phyloP scores from a whole-genome alignment of 2,888 invertebrate genomes.

The Catocala fraxini region DNA sequence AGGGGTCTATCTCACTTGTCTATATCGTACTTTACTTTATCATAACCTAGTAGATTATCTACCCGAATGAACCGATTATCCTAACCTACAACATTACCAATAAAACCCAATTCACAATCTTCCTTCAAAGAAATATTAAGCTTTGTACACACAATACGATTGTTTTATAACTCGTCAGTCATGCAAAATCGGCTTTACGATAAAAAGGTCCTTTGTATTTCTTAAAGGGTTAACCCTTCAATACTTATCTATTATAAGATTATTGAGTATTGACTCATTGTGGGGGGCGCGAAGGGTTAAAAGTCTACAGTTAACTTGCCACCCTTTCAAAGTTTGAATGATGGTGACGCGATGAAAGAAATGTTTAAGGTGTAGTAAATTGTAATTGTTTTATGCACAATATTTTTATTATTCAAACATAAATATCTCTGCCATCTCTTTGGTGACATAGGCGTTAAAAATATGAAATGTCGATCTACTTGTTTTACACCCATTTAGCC shows the following conservation, averaged over 20 bases:
- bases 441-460: too few relatives aligned
- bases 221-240: conserved; percentile 58
- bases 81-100: neutral
- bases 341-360: conserved; percentile 35
- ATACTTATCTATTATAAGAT: conserved; percentile 75
- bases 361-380: conserved; percentile 1
- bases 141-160: conserved; percentile 41
- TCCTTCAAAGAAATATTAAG: conserved; percentile 34
- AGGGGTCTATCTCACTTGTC: too few relatives aligned
- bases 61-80: neutral
- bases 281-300: conserved; percentile 81
- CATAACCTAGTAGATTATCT: neutral
- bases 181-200: conserved; percentile 66
- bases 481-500: too few relatives aligned
- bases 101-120: conserved; percentile 2
- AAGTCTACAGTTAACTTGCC: conserved; percentile 63
- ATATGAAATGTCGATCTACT: too few relatives aligned
- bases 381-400: too few relatives aligned
- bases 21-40: too few relatives aligned
- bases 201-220: conserved; percentile 43
- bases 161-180: conserved; percentile 63
- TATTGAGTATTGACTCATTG: conserved; percentile 85
- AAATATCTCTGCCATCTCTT: too few relatives aligned
- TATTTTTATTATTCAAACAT: too few relatives aligned
- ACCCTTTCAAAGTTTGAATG: conserved; percentile 53